Base-by-base conservation (phyloP, 1,140 invertebrate genomes). In the Pomacea maculata region DNA sequence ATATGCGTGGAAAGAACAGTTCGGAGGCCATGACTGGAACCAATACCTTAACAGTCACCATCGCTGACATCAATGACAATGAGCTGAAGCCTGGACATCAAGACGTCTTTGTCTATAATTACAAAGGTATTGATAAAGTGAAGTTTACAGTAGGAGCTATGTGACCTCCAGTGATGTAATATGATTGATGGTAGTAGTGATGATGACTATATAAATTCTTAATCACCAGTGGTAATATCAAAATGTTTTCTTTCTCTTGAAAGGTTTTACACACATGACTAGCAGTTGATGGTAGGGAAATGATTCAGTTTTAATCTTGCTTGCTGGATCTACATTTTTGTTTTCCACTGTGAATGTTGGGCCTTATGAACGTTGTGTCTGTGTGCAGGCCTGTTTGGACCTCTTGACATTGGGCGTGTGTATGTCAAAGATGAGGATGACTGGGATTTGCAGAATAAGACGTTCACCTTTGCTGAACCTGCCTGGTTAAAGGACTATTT, bases 381-480 rank as follows among this genome's bases (percentile, higher is more conserved):
- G 78, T 83, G 90, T 90, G 80, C 93, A 97, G 94, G 96, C 73
- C 95, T 96, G 91, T 95, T 96, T 83, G 96, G 96, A 4, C 95
- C 97, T 85, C 97, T 96, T 0, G 96, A 96, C 90, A 97, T 99
- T 83, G 98, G 98, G 52, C 93, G 96, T 82, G 97, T 99, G 5
- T 98, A 99, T 90, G 97, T 98, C 0, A 96, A 97, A 89, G 98
- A 99, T 92, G 92, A 97, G 70, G 98, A 99, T 91, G 98, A 99
- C 89, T 99, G 97, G 97, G 98, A 99, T 93, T 90, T 98, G 82
- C 96, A 96, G 0, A 97, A 99, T 89, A 99, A 99, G 89, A 97
- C 96, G 87, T 99, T 98, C 74, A 83, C 61, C 10, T 79, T 74
- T 73, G 29, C 73, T 2, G 75, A 63, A 73, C 80, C 82, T 29